phyloP scores from a whole-genome alignment of 2,113 vertebrate species.

The Ptychochromis oligacanthus region DNA sequence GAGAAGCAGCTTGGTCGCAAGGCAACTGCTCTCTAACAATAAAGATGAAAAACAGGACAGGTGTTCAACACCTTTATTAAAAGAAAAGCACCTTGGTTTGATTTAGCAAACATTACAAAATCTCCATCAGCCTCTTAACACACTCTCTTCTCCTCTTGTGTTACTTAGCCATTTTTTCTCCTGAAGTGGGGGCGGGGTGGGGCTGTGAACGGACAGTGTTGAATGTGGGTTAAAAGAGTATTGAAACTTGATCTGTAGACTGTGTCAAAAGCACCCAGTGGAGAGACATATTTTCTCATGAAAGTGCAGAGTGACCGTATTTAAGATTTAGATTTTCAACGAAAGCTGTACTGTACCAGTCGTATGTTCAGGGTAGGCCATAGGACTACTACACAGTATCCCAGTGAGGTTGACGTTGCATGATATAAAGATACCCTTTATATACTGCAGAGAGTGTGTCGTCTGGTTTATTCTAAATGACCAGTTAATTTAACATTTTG shows the following conservation, averaged over 20 bases:
- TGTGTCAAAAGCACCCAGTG: conserved; percentile 5
- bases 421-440: too few relatives aligned
- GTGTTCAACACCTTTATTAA: not conserved
- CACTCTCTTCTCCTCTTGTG: not conserved
- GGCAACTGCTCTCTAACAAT: too few relatives aligned
- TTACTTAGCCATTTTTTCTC: not conserved
- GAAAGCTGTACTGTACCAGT: not conserved
- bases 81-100: not conserved
- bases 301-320: not conserved
- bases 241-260: conserved; percentile 39
- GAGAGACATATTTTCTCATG: not conserved
- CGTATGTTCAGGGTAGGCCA: not conserved
- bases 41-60: too few relatives aligned
- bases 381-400: too few relatives aligned
- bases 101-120: not conserved
- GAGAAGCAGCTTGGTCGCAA: not conserved
- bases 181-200: not conserved
- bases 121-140: not conserved
- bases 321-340: not conserved
- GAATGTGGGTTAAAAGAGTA: not conserved
- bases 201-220: not conserved
- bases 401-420: too few relatives aligned
- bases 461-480: too few relatives aligned
- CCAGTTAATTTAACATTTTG: too few relatives aligned
- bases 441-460: too few relatives aligned